Evolutionary conservation across 2,888 invertebrate species (phyloP).

Genomic region (Molorchus minor): DNA sequence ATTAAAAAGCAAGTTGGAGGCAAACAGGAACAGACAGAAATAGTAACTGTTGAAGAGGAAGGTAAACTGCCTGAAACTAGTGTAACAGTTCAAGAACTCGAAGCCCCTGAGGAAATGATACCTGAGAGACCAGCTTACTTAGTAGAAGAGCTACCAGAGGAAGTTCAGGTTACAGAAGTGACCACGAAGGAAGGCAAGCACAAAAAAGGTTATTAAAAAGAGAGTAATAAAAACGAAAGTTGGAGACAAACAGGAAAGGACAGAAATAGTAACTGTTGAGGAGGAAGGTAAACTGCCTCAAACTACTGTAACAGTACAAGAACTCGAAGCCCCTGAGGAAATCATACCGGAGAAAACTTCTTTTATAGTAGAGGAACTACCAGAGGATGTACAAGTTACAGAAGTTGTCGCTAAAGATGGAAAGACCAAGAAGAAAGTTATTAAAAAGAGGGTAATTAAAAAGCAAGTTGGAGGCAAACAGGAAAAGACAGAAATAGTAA

Average conservation of each 20-base stretch:
- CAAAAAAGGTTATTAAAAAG: slow-evolving; percentile 44
- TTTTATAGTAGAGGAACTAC: too few species aligned
- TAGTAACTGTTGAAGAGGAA: too few species aligned
- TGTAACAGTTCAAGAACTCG: too few species aligned
- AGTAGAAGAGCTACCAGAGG: not conserved
- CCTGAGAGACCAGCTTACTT: too few species aligned
- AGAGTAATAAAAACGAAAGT: slow-evolving; percentile 55
- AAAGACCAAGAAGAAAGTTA: slow-evolving; percentile 44
- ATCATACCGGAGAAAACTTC: slow-evolving; percentile 1
- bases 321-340: slow-evolving; percentile 46
- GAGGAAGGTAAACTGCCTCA: slow-evolving; percentile 49
- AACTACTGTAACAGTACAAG: slow-evolving; percentile 48
- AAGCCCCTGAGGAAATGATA: too few species aligned
- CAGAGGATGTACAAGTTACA: slow-evolving; percentile 39
- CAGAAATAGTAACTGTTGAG: slow-evolving; percentile 50
- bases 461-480: too few species aligned
- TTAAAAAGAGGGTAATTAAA: too few species aligned
- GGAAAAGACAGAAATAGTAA: too few species aligned
- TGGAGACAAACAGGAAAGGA: slow-evolving; percentile 55
- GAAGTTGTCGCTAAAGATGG: slow-evolving; percentile 43
- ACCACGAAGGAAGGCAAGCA: not conserved
- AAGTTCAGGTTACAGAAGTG: too few species aligned
- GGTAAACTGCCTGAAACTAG: too few species aligned
- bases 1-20: too few species aligned
- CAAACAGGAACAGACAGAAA: too few species aligned